These are phyloP conservation scores for Motacilla tschutschensis DNA, from an alignment of 2,113 vertebrate genomes.

Conservation along the genomic window DNA sequence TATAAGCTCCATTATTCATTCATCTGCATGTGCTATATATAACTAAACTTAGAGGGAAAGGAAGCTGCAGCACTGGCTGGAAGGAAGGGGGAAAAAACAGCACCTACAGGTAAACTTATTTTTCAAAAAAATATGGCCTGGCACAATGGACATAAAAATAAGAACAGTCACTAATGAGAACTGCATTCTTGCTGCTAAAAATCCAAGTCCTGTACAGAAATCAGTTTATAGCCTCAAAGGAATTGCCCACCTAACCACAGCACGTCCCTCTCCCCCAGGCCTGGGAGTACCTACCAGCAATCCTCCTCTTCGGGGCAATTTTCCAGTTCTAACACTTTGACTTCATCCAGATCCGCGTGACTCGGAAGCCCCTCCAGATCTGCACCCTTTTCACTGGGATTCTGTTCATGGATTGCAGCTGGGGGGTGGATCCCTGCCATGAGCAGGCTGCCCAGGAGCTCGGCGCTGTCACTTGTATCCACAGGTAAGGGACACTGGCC, in stretches of 20 bases:
- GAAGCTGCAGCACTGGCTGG: background rate
- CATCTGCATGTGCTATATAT: background rate
- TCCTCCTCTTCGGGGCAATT: slow-evolving; percentile 81
- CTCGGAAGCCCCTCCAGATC: slow-evolving; percentile 30
- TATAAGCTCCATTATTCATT: background rate
- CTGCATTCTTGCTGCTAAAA: background rate
- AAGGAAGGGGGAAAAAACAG: background rate
- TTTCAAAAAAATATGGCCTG: background rate
- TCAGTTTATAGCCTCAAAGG: background rate
- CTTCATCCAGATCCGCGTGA: slow-evolving; percentile 78
- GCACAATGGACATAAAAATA: background rate
- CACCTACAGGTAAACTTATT: background rate
- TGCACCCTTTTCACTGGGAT: slow-evolving; percentile 30
- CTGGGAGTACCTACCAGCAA: slow-evolving; percentile 79
- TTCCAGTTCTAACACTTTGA: slow-evolving; percentile 84
- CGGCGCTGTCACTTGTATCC: slow-evolving; percentile 11
- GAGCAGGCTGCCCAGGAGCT: slow-evolving; percentile 2
- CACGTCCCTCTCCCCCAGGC: fast-evolving
- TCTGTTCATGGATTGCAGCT: background rate
- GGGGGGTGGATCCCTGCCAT: slow-evolving; percentile 32
- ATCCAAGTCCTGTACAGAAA: background rate
- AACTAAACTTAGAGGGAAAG: background rate
- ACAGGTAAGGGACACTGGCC: slow-evolving; percentile 11
- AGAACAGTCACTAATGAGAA: background rate
- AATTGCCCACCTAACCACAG: background rate